Conservation (phyloP, 2,797 vertebrate species). For the Hemibagrus guttatus region DNA sequence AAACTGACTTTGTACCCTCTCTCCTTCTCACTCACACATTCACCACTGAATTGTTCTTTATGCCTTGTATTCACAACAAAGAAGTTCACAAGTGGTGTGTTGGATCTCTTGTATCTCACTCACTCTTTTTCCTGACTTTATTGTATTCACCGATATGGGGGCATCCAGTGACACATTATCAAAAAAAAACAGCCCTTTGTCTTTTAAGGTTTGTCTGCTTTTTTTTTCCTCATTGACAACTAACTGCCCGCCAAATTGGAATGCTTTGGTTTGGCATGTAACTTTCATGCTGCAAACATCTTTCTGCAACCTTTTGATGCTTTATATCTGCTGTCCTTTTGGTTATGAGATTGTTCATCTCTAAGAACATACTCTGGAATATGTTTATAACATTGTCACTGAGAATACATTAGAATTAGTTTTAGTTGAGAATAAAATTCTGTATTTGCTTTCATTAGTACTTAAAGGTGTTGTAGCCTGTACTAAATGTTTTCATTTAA, state of each 20-base stretch:
- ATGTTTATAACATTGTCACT: neutral
- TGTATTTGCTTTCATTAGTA: neutral
- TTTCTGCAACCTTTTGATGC: neutral
- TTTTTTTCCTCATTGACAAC: neutral
- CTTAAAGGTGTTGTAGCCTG: neutral
- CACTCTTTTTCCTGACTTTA: conserved; percentile 10
- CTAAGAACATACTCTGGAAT: neutral
- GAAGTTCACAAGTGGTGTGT: conserved; percentile 41
- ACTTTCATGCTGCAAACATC: conserved; percentile 33
- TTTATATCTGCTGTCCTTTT: neutral
- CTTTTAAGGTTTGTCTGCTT: neutral
- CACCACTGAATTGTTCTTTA: conserved; percentile 55
- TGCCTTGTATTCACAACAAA: conserved; percentile 47
- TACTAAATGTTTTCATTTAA: neutral
- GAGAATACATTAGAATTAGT: too few species aligned
- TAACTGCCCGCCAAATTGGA: conserved; percentile 48
- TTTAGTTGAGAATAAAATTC: neutral
- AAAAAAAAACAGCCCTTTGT: neutral
- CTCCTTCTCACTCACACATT: conserved; percentile 55
- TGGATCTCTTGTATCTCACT: conserved; percentile 45
- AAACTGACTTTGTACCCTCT: conserved; percentile 56
- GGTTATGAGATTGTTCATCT: neutral
- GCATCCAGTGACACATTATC: conserved; percentile 2
- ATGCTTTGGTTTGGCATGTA: conserved; percentile 43
- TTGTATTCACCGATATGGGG: conserved; percentile 15